Evolutionary conservation across 2,113 vertebrate genomes (phyloP), one percentile per base, ranked within the genome.

Genomic region (Cynoglossus semilaevis): DNA sequence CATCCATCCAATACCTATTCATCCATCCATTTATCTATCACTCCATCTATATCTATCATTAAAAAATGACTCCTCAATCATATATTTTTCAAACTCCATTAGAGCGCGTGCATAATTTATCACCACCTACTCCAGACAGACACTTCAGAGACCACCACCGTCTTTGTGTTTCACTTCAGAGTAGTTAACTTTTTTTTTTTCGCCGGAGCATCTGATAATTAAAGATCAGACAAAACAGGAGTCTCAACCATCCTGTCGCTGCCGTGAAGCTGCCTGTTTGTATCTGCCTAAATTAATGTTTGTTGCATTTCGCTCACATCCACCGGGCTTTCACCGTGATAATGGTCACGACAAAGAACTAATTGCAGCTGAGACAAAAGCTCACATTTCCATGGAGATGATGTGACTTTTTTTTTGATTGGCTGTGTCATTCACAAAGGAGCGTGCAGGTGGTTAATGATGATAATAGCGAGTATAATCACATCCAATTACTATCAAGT

Each of bases 361-460:
- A 67, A 82, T 69, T 75, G 57, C 67, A 57, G 49, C 35, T n/a
- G 66, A 74, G 58, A 79, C 73, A 69, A 85, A 80, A 58, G 35
- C 62, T 47, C 55, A 40, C 1, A 65, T 85, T 77, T 71, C 81
- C 80, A 87, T 80, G 77, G 85, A 43, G 76, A 87, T 58, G 29
- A 47, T 44, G 56, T 46, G 51, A 34, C 58, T 17, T 52, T 71
- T 52, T 71, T 70, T 72, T 58, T 74, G 73, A 80, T 77, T 81
- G 70, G 67, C 57, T 40, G 53, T 45, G 70, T 70, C 51, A 18
- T 69, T 58, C 37, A 5, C 8, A 41, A 72, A 79, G 67, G 79
- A 46, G 52, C 43, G 17, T 61, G 67, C 79, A 84, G 82, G 79
- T 85, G 82, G 65, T 57, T 78, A 77, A 84, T 85, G 67, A 80